These are phyloP conservation scores for Tolypeutes matacus DNA, from an alignment of 2,797 vertebrate species.

Conservation along the genomic window DNA sequence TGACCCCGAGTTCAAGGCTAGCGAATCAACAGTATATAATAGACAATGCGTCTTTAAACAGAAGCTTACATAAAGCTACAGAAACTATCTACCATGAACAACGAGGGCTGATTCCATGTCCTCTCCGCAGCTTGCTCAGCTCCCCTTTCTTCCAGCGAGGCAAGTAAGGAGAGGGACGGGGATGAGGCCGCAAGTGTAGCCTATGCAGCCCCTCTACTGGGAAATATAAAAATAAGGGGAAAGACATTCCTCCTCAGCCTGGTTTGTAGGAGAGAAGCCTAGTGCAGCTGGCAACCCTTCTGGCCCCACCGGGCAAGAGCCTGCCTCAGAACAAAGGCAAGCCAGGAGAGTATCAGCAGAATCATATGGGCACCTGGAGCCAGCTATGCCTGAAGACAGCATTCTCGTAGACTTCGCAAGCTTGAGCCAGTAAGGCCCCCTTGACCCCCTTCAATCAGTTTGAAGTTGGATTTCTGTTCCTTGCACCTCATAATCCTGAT, in stretches of 20 bases:
- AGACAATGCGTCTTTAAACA: no score
- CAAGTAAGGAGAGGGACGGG: rapidly evolving
- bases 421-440: rapidly evolving
- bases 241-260: rapidly evolving
- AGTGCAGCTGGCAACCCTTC: rapidly evolving
- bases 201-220: neutral
- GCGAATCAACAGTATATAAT: no score
- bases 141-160: neutral
- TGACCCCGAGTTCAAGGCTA: no score
- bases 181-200: rapidly evolving
- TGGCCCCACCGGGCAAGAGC: neutral
- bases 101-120: no score
- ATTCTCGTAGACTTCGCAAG: neutral
- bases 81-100: no score
- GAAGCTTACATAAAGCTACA: no score
- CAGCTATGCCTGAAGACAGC: neutral
- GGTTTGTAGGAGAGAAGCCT: neutral
- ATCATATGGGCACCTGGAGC: neutral
- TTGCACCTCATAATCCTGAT: neutral
- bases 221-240: neutral
- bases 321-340: neutral
- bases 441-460: rapidly evolving
- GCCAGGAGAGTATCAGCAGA: neutral
- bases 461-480: neutral
- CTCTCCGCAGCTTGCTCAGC: neutral